phyloP scores from a whole-genome alignment of 2,113 vertebrate genomes.

The Dicentrarchus labrax region DNA sequence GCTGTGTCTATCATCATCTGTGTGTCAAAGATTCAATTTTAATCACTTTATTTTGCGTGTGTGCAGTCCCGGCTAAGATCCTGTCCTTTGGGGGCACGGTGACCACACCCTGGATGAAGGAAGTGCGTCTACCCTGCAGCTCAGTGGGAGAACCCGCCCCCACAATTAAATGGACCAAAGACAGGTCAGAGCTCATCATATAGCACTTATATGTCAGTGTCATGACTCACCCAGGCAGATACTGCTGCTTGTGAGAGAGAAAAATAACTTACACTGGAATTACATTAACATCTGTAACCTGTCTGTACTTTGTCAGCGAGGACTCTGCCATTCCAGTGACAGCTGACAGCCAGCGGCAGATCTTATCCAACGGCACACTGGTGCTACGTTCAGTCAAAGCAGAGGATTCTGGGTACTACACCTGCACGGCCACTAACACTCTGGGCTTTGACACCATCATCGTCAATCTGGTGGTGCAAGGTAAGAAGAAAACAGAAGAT shows the following conservation, averaged over 20 bases:
- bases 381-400: slow-evolving; percentile 95
- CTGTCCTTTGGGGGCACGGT: slow-evolving; percentile 97
- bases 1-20: neutral
- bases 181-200: slow-evolving; percentile 87
- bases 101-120: slow-evolving; percentile 99
- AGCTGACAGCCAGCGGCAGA: slow-evolving; percentile 91
- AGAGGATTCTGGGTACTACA: slow-evolving; percentile 98
- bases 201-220: slow-evolving; percentile 1
- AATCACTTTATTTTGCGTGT: slow-evolving; percentile 1
- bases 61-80: slow-evolving; percentile 95
- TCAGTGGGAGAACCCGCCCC: slow-evolving; percentile 95
- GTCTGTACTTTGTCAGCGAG: slow-evolving; percentile 85
- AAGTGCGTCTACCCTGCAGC: slow-evolving; percentile 94
- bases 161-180: slow-evolving; percentile 98
- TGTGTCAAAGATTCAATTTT: neutral
- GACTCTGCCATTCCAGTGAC: slow-evolving; percentile 93
- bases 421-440: slow-evolving; percentile 97
- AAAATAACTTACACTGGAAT: neutral
- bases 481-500: slow-evolving; percentile 77
- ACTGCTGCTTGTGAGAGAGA: neutral
- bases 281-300: slow-evolving; percentile 25
- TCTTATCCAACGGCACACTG: slow-evolving; percentile 93
- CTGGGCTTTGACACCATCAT: slow-evolving; percentile 98
- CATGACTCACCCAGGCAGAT: slow-evolving; percentile 5
- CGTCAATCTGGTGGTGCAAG: slow-evolving; percentile 97